Evolutionary conservation across 2,113 vertebrate genomes (phyloP).

Genomic region (Tupaia tana): DNA sequence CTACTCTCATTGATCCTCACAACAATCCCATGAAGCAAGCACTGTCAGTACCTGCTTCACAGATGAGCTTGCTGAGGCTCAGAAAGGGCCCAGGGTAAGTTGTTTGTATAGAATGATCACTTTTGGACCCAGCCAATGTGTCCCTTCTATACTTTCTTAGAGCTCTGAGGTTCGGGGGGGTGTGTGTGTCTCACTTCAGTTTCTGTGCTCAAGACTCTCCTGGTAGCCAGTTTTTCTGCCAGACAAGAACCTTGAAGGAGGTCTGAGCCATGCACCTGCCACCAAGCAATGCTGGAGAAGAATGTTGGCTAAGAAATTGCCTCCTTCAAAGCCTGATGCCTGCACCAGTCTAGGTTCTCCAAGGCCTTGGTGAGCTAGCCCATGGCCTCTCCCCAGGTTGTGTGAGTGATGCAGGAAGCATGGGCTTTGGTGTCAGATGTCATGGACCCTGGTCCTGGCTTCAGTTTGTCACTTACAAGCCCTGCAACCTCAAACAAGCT

Average conservation of each 20-base stretch:
- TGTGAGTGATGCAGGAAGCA: accelerated
- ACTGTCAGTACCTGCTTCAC: background rate
- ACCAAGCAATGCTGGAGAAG: no score
- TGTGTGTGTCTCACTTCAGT: background rate
- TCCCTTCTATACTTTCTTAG: background rate
- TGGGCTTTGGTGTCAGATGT: background rate
- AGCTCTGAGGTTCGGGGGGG: background rate
- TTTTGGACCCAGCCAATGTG: background rate
- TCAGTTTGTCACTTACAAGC: no score
- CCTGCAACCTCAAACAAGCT: background rate
- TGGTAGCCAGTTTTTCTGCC: background rate
- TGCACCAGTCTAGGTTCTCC: background rate
- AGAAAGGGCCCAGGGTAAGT: no score
- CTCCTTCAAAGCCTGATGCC: background rate
- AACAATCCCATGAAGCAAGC: background rate
- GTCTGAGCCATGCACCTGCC: background rate
- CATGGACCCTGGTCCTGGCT: background rate
- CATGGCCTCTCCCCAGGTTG: accelerated
- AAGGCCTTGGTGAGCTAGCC: background rate
- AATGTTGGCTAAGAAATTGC: background rate
- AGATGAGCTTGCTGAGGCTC: background rate
- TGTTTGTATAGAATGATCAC: background rate
- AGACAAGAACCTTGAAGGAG: background rate
- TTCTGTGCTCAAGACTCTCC: background rate
- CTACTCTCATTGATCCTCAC: background rate